Evolutionary conservation across 2,888 invertebrate species (phyloP).

Genomic region (Resseliella maxima): DNA sequence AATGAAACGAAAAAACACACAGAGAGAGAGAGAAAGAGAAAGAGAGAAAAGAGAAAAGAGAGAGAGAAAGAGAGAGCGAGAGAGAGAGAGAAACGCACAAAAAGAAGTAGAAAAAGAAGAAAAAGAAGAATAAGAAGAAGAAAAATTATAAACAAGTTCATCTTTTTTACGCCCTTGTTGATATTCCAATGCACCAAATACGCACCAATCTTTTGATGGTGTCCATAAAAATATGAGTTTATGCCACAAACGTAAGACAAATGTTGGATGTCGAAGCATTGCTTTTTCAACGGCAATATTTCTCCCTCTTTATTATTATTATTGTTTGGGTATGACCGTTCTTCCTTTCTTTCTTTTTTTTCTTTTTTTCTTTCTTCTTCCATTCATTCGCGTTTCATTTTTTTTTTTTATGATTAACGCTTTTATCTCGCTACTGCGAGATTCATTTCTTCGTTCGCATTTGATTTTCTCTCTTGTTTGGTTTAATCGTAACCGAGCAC

Average conservation of each 20-base stretch:
- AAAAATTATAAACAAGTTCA: constrained; percentile 23
- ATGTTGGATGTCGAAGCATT: neutral
- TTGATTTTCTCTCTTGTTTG: neutral
- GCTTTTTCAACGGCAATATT: neutral
- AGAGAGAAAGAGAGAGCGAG: too few species aligned
- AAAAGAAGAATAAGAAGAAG: too few species aligned
- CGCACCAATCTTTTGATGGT: neutral
- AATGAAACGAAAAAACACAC: too few species aligned
- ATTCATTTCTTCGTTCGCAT: neutral
- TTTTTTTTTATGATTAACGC: neutral
- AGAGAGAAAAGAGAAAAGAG: too few species aligned
- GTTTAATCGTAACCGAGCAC: neutral
- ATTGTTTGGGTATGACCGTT: constrained; percentile 23
- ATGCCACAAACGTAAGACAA: neutral
- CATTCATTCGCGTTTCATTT: neutral
- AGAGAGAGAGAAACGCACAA: too few species aligned
- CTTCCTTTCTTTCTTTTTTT: too few species aligned
- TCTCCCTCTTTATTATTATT: neutral
- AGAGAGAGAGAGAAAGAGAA: too few species aligned
- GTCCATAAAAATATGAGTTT: constrained; percentile 23
- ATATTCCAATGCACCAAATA: neutral
- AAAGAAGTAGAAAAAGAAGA: too few species aligned
- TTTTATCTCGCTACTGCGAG: neutral
- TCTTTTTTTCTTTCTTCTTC: neutral
- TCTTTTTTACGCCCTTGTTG: neutral